Percentiles rank a stretch among this genome's conserved stretches.
Conservation (phyloP, 2,797 vertebrate genomes). For the Remorina albescens region DNA sequence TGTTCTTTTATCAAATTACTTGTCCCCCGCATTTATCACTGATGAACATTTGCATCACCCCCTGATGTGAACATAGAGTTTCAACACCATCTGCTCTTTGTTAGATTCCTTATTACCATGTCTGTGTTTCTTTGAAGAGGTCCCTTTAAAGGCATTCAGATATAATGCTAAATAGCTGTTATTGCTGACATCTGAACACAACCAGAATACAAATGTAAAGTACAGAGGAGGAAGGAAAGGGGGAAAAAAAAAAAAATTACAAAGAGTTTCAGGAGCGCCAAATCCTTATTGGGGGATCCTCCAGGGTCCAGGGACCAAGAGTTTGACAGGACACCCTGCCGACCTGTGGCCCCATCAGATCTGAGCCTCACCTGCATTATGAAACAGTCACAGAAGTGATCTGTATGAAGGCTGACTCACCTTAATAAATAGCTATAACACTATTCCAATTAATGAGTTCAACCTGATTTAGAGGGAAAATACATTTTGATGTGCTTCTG, state of each 20-base stretch:
- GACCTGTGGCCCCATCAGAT: conserved; percentile 14
- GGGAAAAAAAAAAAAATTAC: conserved; percentile 35
- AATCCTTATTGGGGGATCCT: conserved; percentile 16
- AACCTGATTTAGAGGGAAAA: no score
- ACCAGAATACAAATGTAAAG: conserved; percentile 73
- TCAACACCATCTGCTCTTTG: conserved; percentile 85
- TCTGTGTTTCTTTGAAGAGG: conserved; percentile 75
- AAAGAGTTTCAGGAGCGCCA: conserved; percentile 32
- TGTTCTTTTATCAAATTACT: conserved; percentile 68
- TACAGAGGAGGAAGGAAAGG: conserved; percentile 16
- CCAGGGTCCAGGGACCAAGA: conserved; percentile 10
- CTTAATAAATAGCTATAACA: background rate
- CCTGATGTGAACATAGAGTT: conserved; percentile 78
- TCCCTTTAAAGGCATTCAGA: conserved; percentile 81
- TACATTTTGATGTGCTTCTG: no score
- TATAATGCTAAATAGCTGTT: conserved; percentile 84
- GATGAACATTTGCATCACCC: conserved; percentile 78
- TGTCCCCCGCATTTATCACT: conserved; percentile 77
- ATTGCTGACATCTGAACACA: conserved; percentile 58
- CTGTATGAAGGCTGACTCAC: background rate
- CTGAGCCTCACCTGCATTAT: conserved; percentile 36
- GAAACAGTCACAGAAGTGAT: conserved; percentile 3
- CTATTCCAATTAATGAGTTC: background rate
- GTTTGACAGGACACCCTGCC: conserved; percentile 17
- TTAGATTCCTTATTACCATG: conserved; percentile 72